Evolutionary conservation across 2,113 vertebrate genomes (phyloP).

Genomic region (Circaetus cinerascens): DNA sequence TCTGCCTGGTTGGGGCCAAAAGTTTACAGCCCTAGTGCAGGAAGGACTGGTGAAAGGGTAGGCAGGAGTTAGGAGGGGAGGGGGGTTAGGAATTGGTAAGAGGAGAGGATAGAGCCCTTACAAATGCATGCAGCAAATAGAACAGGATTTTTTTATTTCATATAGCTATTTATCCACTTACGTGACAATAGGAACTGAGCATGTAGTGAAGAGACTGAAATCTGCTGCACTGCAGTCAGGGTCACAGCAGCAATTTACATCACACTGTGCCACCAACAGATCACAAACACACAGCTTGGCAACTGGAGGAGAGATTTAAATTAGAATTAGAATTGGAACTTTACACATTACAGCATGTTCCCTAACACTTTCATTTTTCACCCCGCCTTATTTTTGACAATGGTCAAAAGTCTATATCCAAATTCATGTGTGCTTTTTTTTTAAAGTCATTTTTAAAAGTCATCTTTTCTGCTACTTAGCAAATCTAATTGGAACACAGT

Average conservation of each 20-base stretch:
- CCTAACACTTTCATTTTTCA: neutral
- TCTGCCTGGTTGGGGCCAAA: neutral
- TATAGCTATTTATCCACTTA: slow-evolving; percentile 44
- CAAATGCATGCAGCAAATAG: neutral
- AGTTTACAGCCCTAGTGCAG: neutral
- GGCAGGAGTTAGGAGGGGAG: neutral
- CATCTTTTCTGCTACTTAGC: neutral
- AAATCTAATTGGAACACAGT: neutral
- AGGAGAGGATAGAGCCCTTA: neutral
- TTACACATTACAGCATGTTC: neutral
- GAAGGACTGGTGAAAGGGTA: neutral
- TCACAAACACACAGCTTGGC: slow-evolving; percentile 79
- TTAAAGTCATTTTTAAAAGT: neutral
- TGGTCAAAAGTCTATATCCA: neutral
- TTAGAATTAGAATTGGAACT: neutral
- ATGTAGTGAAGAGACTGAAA: slow-evolving; percentile 78
- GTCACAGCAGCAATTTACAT: slow-evolving; percentile 86
- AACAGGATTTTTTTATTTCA: neutral
- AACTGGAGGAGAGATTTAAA: slow-evolving; percentile 55
- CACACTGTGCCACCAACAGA: slow-evolving; percentile 75
- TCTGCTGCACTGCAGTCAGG: slow-evolving; percentile 74
- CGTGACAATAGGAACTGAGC: slow-evolving; percentile 76
- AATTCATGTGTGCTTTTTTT: fast-evolving
- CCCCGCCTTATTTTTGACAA: neutral
- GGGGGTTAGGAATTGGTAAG: neutral